These are phyloP conservation scores for Phycodurus eques DNA, from an alignment of 2,113 vertebrate species.

Conservation along the genomic window DNA sequence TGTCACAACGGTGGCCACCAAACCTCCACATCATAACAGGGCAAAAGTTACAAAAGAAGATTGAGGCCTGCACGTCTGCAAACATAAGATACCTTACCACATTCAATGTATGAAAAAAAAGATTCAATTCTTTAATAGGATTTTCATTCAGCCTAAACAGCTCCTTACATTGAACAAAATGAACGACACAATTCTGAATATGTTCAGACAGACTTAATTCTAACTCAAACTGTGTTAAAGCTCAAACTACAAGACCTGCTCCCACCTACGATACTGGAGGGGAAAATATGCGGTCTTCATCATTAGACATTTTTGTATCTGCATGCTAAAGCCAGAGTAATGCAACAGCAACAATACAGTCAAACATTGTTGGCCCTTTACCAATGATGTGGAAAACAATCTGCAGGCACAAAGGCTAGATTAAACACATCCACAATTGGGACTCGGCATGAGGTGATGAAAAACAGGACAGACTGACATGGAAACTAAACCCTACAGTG, in stretches of 20 bases:
- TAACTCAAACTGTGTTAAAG: constrained; percentile 13
- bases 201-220: constrained; percentile 22
- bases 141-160: constrained; percentile 28
- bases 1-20: constrained; percentile 37
- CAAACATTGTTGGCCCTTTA: constrained; percentile 23
- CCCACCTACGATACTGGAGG: constrained; percentile 13
- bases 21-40: constrained; percentile 33
- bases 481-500: constrained; percentile 8
- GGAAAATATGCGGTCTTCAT: constrained; percentile 8
- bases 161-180: constrained; percentile 12
- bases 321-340: constrained; percentile 8
- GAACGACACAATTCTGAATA: constrained; percentile 19
- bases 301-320: constrained; percentile 7
- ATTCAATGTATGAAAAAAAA: constrained; percentile 23
- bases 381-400: constrained; percentile 49
- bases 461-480: constrained; percentile 23
- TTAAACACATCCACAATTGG: constrained; percentile 36
- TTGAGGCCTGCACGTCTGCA: constrained; percentile 39
- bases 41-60: constrained; percentile 15
- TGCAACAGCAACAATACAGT: constrained; percentile 16
- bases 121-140: constrained; percentile 6
- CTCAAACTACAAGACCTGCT: constrained; percentile 6
- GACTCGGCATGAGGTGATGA: constrained; percentile 20
- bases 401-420: constrained; percentile 42
- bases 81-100: constrained; percentile 21